Evolutionary conservation across 2,113 vertebrate genomes (phyloP).

Genomic region (Aphyosemion australe): DNA sequence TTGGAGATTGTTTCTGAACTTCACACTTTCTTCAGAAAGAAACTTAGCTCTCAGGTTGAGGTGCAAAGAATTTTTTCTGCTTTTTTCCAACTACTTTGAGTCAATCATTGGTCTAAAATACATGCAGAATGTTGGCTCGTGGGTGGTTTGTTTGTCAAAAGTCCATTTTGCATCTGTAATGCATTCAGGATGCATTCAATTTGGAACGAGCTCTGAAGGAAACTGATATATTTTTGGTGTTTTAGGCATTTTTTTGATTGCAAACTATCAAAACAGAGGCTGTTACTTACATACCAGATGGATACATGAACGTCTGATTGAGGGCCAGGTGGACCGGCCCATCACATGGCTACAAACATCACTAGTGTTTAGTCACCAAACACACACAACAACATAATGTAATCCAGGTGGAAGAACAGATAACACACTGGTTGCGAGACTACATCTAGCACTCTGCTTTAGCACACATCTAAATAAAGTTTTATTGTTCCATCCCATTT

Average conservation of each 20-base stretch:
- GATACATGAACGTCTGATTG: constrained; percentile 24
- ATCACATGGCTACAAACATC: constrained; percentile 25
- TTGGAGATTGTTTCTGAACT: constrained; percentile 33
- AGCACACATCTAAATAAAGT: constrained; percentile 52
- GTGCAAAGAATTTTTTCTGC: too few relatives aligned
- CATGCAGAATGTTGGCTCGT: too few relatives aligned
- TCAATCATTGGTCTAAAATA: too few relatives aligned
- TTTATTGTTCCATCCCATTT: constrained; percentile 61
- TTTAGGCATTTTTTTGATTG: neutral
- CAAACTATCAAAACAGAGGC: constrained; percentile 1
- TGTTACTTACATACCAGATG: constrained; percentile 30
- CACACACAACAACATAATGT: constrained; percentile 11
- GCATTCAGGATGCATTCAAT: too few relatives aligned
- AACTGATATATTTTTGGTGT: too few relatives aligned
- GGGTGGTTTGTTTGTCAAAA: too few relatives aligned
- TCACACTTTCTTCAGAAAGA: constrained; percentile 8
- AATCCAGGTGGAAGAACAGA: neutral
- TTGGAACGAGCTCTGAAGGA: too few relatives aligned
- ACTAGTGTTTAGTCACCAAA: constrained; percentile 22
- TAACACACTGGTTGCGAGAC: too few relatives aligned
- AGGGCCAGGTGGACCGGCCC: constrained; percentile 9
- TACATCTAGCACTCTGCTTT: constrained; percentile 15
- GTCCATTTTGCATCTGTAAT: too few relatives aligned
- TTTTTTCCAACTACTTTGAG: too few relatives aligned
- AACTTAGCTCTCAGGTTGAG: neutral